Evolutionary conservation across 2,113 vertebrate species (phyloP), one percentile per base, ranked within the genome.

Genomic region (Trinectes maculatus): DNA sequence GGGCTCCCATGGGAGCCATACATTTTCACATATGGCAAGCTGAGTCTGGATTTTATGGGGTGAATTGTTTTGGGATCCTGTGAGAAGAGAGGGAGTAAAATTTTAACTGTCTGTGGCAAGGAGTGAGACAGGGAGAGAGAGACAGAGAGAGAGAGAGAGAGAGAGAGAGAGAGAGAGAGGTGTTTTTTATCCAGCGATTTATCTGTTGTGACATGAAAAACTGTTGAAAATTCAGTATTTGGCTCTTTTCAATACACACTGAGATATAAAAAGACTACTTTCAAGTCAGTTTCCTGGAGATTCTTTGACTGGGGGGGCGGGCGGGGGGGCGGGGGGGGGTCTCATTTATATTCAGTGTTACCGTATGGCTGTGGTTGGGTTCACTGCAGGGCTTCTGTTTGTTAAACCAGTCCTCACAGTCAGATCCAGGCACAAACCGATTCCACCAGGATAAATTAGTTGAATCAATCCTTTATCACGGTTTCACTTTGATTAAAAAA

Each of bases 21-120:
- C 75, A 68, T 89, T 79, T 85, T 89, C 80, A 80, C 82, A 87
- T 80, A 86, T 87, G 83, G 85, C 87, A 76, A 68, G 60, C 62
- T 36, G 37, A 62, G 73, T 79, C 74, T 75, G 69, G 58, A 28
- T 85, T 87, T 88, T 83, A 90, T 80, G 77, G 64, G 81, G 53
- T 58, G 77, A 81, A 87, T 79, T 88, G 77, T 80, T 86, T 89
- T 78, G 83, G 66, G 83, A 78, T 79, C 62, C 69, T 87, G 71
- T 81, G 85, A 86, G 74, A 84, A 79, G 60, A 84, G 77, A 77
- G 74, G 68, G 77, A 85, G 77, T 83, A 74, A 61, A 80, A 74
- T 5, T 71, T 82, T 79, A 77, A 85, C 82, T 56, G 74, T 80
- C 79, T 73, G 83, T 67, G 60, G 77, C 51, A 28, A 65, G 71